Conservation (phyloP, 2,888 invertebrate genomes). For the Diloba caeruleocephala region DNA sequence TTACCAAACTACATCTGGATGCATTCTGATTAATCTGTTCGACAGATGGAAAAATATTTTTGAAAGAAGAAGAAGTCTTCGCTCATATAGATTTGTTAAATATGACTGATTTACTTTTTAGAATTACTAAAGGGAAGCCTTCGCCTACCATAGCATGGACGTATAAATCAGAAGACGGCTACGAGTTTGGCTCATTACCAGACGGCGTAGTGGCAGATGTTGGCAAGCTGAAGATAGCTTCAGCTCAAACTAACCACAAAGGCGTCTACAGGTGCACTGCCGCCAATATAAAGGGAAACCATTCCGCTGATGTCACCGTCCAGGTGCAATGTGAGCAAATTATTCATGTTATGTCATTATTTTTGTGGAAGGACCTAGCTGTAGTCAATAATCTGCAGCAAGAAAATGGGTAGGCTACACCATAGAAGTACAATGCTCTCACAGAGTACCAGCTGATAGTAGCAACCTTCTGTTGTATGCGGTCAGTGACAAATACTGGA, state of each 20-base stretch:
- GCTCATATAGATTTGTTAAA: not conserved
- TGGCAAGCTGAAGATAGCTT: constrained; percentile 61
- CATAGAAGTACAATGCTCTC: too few species aligned
- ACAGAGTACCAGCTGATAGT: too few species aligned
- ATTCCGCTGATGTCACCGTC: constrained; percentile 61
- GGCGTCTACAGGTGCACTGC: constrained; percentile 75
- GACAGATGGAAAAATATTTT: too few species aligned
- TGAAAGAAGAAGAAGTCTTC: too few species aligned
- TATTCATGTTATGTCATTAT: not conserved
- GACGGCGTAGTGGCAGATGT: constrained; percentile 58
- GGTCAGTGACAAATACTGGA: too few species aligned
- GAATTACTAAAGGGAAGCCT: constrained; percentile 73
- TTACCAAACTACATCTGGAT: too few species aligned
- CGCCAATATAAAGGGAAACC: constrained; percentile 66
- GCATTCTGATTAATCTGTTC: too few species aligned
- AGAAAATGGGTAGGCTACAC: too few species aligned
- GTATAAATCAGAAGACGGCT: constrained; percentile 57
- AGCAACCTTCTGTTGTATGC: too few species aligned
- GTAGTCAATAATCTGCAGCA: too few species aligned
- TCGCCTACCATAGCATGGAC: constrained; percentile 70
- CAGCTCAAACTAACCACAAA: constrained; percentile 59
- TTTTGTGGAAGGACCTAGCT: too few species aligned
- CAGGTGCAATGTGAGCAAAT: constrained; percentile 72
- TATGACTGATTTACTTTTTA: constrained; percentile 45
- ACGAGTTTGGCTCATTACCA: constrained; percentile 61